Evolutionary conservation across 2,797 vertebrate species (phyloP), one percentile per base, ranked within the genome.

Genomic region (Odontamblyopus lacepedii): DNA sequence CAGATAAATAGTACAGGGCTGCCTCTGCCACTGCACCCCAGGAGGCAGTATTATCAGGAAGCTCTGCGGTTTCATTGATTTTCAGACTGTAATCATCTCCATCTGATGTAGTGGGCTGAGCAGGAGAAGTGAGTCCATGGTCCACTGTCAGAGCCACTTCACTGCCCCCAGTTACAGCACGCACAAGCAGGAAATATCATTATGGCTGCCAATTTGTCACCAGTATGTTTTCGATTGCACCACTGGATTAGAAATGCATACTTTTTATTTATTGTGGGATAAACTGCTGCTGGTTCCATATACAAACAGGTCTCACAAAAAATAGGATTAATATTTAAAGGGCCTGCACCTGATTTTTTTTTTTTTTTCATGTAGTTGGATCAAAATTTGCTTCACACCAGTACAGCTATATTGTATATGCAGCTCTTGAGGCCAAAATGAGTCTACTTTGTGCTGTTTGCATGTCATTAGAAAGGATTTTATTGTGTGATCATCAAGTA

Each of bases 51-150:
- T 91, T 92, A 94, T 93, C 92, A 89, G 86, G 82, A 85, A 92
- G 89, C 89, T 89, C 90, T 87, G 92, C 90, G 92, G 91, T 92
- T 94, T 94, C 89, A 93, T 92, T 91, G 92, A 92, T 93, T 91
- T 89, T 78, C 82, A 79, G 87, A 76, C 90, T 90, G 88, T 91
- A 91, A 92, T 94, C 91, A 89, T 87, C 81, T 81, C 83, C 88
- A 93, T 93, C 91, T 92, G 87, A 89, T 93, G 91, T 91, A 84
- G 90, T 79, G 85, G 90, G 89, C 81, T 80, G 87, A 88, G 83
- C 75, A 83, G 85, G 84, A 86, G 81, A 85, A 88, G 82, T 75
- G 79, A 85, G 77, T 82, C 62, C 44, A 64, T 74, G 77, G 73
- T 80, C 53, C 55, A 44, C 72, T 62, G 70, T 64, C 61, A 70